Evolutionary conservation across 1,140 invertebrate species (phyloP).

Genomic region (Brachionus plicatilis): DNA sequence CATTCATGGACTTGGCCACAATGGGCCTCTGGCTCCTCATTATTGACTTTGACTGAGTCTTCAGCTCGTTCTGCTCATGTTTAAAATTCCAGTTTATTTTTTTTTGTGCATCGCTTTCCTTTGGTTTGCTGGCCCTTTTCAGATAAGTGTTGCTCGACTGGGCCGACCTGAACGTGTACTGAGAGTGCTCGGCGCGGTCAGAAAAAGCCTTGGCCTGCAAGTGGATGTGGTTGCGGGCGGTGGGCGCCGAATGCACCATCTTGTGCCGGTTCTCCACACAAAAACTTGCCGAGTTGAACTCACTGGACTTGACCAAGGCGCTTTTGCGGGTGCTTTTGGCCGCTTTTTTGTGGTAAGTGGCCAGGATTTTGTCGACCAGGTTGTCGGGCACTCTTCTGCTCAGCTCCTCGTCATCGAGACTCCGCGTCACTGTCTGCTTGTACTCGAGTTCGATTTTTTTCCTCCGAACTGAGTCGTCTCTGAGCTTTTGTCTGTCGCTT

Average conservation of each 20-base stretch:
- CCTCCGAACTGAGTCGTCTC: background rate
- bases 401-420: background rate
- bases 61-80: background rate
- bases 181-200: background rate
- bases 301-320: too few species aligned
- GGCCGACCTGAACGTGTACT: background rate
- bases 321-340: background rate
- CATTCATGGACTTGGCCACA: background rate
- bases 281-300: background rate
- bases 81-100: background rate
- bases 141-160: background rate
- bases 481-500: background rate
- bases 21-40: background rate
- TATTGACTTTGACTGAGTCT: background rate
- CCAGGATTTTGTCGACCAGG: background rate
- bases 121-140: background rate
- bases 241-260: background rate
- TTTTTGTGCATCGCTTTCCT: background rate
- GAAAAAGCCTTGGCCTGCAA: background rate
- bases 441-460: background rate
- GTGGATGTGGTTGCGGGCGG: background rate
- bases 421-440: background rate
- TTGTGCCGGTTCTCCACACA: background rate
- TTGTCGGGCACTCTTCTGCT: background rate
- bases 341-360: background rate